phyloP scores from a whole-genome alignment of 2,797 vertebrate genomes.

The Squalus acanthias region DNA sequence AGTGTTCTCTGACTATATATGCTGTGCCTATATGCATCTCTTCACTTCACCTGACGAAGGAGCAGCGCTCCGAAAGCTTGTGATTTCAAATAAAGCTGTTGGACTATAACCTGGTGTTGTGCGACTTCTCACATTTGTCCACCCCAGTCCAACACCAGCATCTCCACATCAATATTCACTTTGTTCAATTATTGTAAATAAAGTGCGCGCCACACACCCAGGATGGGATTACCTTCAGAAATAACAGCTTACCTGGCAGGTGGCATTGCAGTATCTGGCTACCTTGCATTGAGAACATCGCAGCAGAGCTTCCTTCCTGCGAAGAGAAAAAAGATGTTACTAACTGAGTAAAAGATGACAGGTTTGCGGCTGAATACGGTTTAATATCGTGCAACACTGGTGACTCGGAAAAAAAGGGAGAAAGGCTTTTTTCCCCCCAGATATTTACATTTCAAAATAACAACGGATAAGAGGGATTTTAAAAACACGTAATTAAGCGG shows the following conservation, averaged over 20 bases:
- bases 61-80: too few relatives aligned
- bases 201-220: background rate
- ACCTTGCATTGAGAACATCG: conserved; percentile 85
- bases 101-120: too few relatives aligned
- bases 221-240: background rate
- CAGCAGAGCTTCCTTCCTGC: conserved; percentile 69
- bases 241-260: conserved; percentile 78
- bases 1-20: too few relatives aligned
- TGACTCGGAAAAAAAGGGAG: background rate
- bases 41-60: too few relatives aligned
- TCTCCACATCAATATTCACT: background rate
- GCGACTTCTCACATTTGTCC: too few relatives aligned
- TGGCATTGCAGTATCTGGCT: conserved; percentile 75
- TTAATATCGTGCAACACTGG: background rate
- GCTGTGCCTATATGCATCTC: too few relatives aligned
- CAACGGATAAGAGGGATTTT: background rate
- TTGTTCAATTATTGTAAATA: background rate
- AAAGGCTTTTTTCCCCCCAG: background rate
- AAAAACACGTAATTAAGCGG: background rate
- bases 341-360: conserved; percentile 38
- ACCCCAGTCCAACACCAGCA: too few relatives aligned
- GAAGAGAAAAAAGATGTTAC: conserved; percentile 44
- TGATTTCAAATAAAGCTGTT: too few relatives aligned
- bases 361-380: background rate
- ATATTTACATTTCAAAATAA: background rate